These are phyloP conservation scores for Hypsibius dujardini DNA, from an alignment of 1,140 invertebrate genomes.

Conservation along the genomic window DNA sequence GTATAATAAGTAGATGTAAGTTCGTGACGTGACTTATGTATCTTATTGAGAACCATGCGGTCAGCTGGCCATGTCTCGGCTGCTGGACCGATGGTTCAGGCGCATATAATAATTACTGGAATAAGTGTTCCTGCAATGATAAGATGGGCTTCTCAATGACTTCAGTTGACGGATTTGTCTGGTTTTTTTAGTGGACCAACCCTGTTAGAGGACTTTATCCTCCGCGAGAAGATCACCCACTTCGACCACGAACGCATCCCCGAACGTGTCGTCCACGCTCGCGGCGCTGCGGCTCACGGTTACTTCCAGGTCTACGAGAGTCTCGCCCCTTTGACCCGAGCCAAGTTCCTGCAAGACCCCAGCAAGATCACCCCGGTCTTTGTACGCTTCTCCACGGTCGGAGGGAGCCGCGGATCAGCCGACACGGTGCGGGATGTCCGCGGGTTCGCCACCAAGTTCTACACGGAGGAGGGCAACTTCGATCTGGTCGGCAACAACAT, in stretches of 20 bases:
- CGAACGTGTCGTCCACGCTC: constrained; percentile 3
- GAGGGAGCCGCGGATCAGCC: constrained; percentile 35
- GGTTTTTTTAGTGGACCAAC: too few relatives aligned
- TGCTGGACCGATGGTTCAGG: too few relatives aligned
- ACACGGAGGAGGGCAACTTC: constrained; percentile 57
- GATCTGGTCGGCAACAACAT: constrained; percentile 56
- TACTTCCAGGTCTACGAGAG: constrained; percentile 11
- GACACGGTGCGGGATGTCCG: constrained; percentile 43
- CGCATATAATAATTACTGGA: too few relatives aligned
- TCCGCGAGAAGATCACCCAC: constrained; percentile 19
- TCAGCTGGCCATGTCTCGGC: too few relatives aligned
- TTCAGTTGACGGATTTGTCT: too few relatives aligned
- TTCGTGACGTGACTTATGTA: too few relatives aligned
- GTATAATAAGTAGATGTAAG: too few relatives aligned
- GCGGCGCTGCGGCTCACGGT: background rate
- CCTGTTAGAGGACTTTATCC: constrained; percentile 21
- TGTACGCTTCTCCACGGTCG: constrained; percentile 38
- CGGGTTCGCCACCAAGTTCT: constrained; percentile 57
- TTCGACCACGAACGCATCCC: constrained; percentile 20
- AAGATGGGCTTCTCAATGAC: too few relatives aligned
- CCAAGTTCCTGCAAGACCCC: constrained; percentile 34
- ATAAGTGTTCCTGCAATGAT: too few relatives aligned
- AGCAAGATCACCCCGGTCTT: constrained; percentile 36
- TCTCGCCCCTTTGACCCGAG: constrained; percentile 29
- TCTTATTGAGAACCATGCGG: too few relatives aligned